These are phyloP conservation scores for Phenganax marumi DNA, from an alignment of 92 coral and sea anemone species.

Conservation along the genomic window DNA sequence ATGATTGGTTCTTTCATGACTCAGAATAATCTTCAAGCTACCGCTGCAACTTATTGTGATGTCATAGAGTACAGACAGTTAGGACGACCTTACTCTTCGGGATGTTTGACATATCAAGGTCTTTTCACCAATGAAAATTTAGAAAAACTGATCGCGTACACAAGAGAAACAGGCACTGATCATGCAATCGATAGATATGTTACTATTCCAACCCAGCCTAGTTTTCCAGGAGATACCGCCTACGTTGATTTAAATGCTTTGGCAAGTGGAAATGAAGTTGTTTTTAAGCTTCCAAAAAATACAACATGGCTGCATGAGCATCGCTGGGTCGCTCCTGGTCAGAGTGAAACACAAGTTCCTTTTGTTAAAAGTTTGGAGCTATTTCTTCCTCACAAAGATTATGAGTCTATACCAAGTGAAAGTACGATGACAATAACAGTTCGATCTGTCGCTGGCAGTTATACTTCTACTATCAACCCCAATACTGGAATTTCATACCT, in stretches of 20 bases:
- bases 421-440: slow-evolving; percentile 22
- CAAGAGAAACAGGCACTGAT: slow-evolving; percentile 13
- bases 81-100: slow-evolving; percentile 28
- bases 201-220: slow-evolving; percentile 60
- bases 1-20: slow-evolving; percentile 56
- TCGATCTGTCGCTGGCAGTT: slow-evolving; percentile 48
- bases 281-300: slow-evolving; percentile 52
- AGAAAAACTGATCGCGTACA: slow-evolving; percentile 53
- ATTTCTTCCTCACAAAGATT: slow-evolving; percentile 48
- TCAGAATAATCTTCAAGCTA: slow-evolving; percentile 49
- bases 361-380: slow-evolving; percentile 51
- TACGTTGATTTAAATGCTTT: slow-evolving; percentile 43
- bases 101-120: slow-evolving; percentile 50
- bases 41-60: slow-evolving; percentile 58
- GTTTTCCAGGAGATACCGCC: slow-evolving; percentile 47
- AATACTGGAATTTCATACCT: slow-evolving; percentile 28
- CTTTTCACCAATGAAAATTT: slow-evolving; percentile 50
- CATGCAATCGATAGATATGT: slow-evolving; percentile 52
- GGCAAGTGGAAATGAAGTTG: slow-evolving; percentile 34
- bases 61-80: slow-evolving; percentile 47
- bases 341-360: slow-evolving; percentile 44
- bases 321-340: slow-evolving; percentile 46
- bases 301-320: slow-evolving; percentile 47
- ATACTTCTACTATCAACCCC: slow-evolving; percentile 39
- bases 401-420: neutral